phyloP scores from a whole-genome alignment of 2,888 invertebrate species.

The Rotaria magnacalcarata region DNA sequence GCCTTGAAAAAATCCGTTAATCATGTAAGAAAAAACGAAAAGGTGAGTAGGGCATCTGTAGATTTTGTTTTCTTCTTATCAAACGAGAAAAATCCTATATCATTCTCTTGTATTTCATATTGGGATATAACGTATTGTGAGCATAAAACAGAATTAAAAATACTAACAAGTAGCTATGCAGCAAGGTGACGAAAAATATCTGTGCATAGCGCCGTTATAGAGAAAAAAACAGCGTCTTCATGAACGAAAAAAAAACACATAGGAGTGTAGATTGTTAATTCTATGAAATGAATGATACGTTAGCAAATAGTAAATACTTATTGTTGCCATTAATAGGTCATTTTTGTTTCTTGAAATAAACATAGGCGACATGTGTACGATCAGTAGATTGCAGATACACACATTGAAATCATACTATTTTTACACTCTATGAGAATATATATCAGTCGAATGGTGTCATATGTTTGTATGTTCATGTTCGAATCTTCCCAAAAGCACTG shows the following conservation, averaged over 20 bases:
- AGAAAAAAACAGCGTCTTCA: background rate
- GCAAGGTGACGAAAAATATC: too few species aligned
- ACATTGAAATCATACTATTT: background rate
- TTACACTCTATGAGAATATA: background rate
- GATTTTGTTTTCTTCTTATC: background rate
- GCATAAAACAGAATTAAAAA: background rate
- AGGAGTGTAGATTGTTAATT: background rate
- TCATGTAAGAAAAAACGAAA: background rate
- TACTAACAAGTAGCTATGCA: background rate
- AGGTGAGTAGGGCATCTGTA: background rate
- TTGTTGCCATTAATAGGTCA: background rate
- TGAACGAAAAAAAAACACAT: background rate
- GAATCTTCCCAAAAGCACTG: conserved; percentile 26
- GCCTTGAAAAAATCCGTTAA: background rate
- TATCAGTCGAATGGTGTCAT: background rate
- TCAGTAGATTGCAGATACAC: background rate
- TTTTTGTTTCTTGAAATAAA: too few species aligned
- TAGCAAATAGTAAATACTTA: background rate
- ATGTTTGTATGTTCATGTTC: background rate
- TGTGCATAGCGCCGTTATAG: too few species aligned
- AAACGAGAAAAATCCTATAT: background rate
- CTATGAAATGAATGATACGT: background rate
- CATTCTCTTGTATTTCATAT: background rate
- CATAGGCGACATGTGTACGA: too few species aligned
- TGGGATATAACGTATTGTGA: too few species aligned